Percentiles rank a stretch among this genome's conserved stretches.
phyloP scores from a whole-genome alignment of 2,113 vertebrate genomes.

The Ptychochromis oligacanthus region DNA sequence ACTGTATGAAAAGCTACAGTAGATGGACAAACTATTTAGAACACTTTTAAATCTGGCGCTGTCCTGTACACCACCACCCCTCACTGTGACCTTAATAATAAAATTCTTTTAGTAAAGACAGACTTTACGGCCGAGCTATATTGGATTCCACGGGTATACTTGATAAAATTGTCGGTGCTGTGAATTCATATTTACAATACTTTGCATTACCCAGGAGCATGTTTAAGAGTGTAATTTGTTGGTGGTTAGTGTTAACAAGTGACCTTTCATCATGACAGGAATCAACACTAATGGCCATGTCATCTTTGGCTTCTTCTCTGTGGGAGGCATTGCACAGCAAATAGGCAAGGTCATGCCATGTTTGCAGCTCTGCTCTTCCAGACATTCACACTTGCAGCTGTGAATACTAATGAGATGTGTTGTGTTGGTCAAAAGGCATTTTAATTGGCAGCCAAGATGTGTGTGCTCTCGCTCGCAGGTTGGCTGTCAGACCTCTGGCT shows the following conservation, averaged over 20 bases:
- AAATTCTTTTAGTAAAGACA: not conserved
- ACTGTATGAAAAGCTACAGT: not conserved
- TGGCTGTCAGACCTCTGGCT: slow-evolving; percentile 16
- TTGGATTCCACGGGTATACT: not conserved
- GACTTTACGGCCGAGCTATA: not conserved
- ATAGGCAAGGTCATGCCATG: slow-evolving; percentile 39
- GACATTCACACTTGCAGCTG: slow-evolving; percentile 45
- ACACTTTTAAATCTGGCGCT: too few relatives aligned
- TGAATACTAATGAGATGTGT: slow-evolving; percentile 62
- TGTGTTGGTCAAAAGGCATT: slow-evolving; percentile 51
- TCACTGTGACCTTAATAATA: too few relatives aligned
- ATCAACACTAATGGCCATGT: slow-evolving; percentile 42
- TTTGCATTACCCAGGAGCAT: not conserved
- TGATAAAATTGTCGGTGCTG: not conserved
- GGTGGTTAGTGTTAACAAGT: slow-evolving; percentile 21
- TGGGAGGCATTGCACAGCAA: slow-evolving; percentile 34
- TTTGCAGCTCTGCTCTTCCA: slow-evolving; percentile 40
- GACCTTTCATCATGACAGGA: slow-evolving; percentile 65
- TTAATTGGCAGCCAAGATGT: slow-evolving; percentile 65
- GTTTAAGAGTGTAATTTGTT: slow-evolving; percentile 18
- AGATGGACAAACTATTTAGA: not conserved
- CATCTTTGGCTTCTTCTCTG: slow-evolving; percentile 39
- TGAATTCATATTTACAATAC: not conserved
- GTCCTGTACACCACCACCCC: too few relatives aligned
- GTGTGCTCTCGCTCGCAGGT: not conserved